These are phyloP conservation scores for Hirtodrosophila trivittata DNA, from an alignment of 2,888 invertebrate species.

Conservation along the genomic window DNA sequence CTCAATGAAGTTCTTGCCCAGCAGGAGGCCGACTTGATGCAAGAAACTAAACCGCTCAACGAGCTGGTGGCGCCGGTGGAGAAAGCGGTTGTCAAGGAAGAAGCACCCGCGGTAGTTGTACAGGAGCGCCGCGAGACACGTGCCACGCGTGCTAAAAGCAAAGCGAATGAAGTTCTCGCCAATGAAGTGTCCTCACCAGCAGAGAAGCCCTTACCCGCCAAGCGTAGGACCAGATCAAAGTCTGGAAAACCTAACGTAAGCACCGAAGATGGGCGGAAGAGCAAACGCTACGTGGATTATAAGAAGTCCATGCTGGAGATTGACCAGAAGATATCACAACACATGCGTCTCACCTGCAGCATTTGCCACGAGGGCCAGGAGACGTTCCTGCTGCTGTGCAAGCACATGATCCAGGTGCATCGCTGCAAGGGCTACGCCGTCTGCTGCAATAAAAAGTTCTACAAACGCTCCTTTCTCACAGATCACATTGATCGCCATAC, in stretches of 20 bases:
- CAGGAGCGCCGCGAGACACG: conserved; percentile 60
- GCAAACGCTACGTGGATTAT: conserved; percentile 49
- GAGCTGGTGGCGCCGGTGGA: background rate
- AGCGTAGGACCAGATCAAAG: conserved; percentile 33
- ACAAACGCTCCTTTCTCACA: conserved; percentile 79
- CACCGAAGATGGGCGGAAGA: conserved; percentile 17
- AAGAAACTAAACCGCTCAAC: background rate
- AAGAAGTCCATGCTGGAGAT: conserved; percentile 70
- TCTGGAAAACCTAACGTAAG: conserved; percentile 6
- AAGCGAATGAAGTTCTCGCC: conserved; percentile 28
- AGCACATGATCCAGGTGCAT: conserved; percentile 74
- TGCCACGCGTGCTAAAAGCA: conserved; percentile 52
- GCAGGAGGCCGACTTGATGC: background rate
- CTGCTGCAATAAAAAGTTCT: conserved; percentile 83
- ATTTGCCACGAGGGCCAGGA: conserved; percentile 70
- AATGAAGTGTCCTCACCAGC: conserved; percentile 6
- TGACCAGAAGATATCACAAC: conserved; percentile 79
- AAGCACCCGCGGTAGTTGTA: background rate
- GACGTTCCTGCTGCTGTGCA: conserved; percentile 74
- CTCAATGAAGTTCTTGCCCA: conserved; percentile 48
- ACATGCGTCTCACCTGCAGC: conserved; percentile 81
- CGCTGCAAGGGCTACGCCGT: conserved; percentile 78
- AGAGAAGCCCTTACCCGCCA: conserved; percentile 1
- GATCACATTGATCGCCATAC: conserved; percentile 82
- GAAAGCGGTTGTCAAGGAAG: background rate